Conservation (phyloP, 1,140 invertebrate genomes). For the Leptinotarsa texana region DNA sequence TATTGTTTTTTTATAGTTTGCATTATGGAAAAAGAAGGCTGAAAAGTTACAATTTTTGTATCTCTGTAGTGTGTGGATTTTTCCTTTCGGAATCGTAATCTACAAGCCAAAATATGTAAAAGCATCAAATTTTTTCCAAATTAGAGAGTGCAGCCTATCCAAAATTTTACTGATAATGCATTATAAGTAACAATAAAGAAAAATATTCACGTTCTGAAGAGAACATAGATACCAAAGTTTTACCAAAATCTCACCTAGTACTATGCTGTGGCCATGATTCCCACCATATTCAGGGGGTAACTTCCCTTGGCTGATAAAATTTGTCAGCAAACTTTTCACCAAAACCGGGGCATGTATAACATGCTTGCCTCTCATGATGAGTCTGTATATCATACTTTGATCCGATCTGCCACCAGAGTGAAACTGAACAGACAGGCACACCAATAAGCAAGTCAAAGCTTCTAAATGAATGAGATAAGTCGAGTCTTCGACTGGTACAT, state of each 20-base stretch:
- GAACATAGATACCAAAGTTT: too few relatives aligned
- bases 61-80: too few relatives aligned
- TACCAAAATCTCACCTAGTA: constrained; percentile 64
- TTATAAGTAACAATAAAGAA: too few relatives aligned
- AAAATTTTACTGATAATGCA: too few relatives aligned
- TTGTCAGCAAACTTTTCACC: constrained; percentile 75
- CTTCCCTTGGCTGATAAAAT: constrained; percentile 77
- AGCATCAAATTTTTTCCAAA: too few relatives aligned
- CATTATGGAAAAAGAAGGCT: too few relatives aligned
- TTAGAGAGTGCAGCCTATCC: too few relatives aligned
- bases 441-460: constrained; percentile 82
- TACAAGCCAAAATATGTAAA: too few relatives aligned
- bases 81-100: too few relatives aligned
- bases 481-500: constrained; percentile 79
- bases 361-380: constrained; percentile 75
- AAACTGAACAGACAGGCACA: constrained; percentile 86
- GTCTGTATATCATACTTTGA: constrained; percentile 63
- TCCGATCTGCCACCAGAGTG: constrained; percentile 72
- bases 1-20: too few relatives aligned
- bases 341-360: constrained; percentile 73
- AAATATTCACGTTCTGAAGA: too few relatives aligned
- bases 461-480: constrained; percentile 90
- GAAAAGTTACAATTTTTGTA: too few relatives aligned
- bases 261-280: constrained; percentile 73
- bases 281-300: constrained; percentile 70